Evolutionary conservation across 2,888 invertebrate species (phyloP), one percentile per base, ranked within the genome.

Genomic region (Leptodirus hochenwartii): DNA sequence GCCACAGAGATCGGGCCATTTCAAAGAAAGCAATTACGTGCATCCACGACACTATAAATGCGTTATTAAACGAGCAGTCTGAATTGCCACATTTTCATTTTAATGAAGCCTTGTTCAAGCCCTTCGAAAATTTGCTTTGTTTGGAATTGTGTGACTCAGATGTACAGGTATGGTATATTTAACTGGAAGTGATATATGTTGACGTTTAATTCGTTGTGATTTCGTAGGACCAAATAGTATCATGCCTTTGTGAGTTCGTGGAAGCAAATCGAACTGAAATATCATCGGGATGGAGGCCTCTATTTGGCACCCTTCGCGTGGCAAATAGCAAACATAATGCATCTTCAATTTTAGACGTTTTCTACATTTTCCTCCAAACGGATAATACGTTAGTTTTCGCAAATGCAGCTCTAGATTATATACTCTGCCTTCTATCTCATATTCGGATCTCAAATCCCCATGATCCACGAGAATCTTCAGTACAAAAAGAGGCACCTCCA

Each of bases 81-180:
- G 93, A 93, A 50, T 54, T 88, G 37, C 79, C 88, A 1, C 84
- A 91, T 55, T 93, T 91, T 55, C 91, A 93, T 51, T 88, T 93
- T 52, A 90, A 93, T 50, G 93, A 93, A 53, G 85, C 88, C 1
- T 61, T 93, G 5, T 72, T 93, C 41, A 91, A 93, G 47, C 91
- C 93, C 0, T 91, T 91, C 50, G 91, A 95, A 56, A 91, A 90
- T 49, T 66, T 95, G 22, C 61, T 95, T 1, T 91, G 90, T 50
- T 66, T 91, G 45, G 93, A 95, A 49, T 62, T 88, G 6, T 91
- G 91, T 51, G 90, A 91, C 53, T 70, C 77, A 34, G 93, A 95
- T 53, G 85, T 91, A 22, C 88, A 90, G 62, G 82, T 76, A 51
- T 42, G 37, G 14, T 27, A 27, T 24, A 24, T 14, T 10, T 3